Evolutionary conservation across 2,797 vertebrate species (phyloP).

Genomic region (Nannoperca obscura): DNA sequence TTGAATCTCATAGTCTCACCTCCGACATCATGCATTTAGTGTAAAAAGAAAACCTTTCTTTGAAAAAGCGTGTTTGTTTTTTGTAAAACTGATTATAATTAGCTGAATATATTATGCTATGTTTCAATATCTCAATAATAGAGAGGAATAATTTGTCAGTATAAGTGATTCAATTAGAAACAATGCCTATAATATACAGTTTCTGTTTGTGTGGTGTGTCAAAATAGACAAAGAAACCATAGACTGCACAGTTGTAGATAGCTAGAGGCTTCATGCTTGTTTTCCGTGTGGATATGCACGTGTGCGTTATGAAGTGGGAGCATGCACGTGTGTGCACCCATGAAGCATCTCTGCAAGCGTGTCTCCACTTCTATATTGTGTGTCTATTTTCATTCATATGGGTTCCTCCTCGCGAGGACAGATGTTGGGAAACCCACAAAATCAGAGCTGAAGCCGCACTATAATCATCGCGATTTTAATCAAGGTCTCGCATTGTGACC

Average conservation of each 20-base stretch:
- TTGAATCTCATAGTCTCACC: not conserved
- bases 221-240: constrained; percentile 23
- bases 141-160: constrained; percentile 19
- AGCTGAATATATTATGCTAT: no score
- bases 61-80: no score
- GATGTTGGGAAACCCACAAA: constrained; percentile 85
- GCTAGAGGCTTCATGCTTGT: not conserved
- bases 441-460: constrained; percentile 81
- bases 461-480: constrained; percentile 87
- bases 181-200: constrained; percentile 7
- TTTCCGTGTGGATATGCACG: constrained; percentile 39
- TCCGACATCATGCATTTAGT: not conserved
- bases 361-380: constrained; percentile 51
- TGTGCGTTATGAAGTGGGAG: constrained; percentile 37
- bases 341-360: constrained; percentile 35
- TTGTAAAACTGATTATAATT: no score
- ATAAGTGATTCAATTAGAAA: constrained; percentile 7
- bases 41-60: constrained; percentile 1
- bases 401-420: constrained; percentile 71
- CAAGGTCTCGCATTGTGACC: constrained; percentile 84
- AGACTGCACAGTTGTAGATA: constrained; percentile 11
- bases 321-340: constrained; percentile 48
- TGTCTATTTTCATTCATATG: constrained; percentile 68
- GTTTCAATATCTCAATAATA: constrained; percentile 25
- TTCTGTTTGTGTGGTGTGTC: constrained; percentile 13